phyloP scores from a whole-genome alignment of 1,140 invertebrate genomes.

The Calliopsis andreniformis region DNA sequence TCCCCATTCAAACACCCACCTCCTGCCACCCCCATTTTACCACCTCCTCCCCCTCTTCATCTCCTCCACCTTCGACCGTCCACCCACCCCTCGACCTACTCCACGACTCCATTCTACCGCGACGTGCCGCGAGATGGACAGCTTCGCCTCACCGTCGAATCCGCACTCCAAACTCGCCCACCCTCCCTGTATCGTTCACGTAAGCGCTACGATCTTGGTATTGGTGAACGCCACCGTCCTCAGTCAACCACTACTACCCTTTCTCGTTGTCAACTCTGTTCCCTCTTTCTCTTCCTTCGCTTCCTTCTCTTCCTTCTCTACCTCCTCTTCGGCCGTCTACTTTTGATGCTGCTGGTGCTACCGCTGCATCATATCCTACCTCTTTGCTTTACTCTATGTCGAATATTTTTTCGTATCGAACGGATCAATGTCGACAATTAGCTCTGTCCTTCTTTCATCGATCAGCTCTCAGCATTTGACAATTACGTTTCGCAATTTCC shows the following conservation, averaged over 20 bases:
- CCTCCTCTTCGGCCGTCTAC: no score
- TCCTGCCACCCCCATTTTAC: slow-evolving; percentile 62
- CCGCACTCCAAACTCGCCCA: slow-evolving; percentile 56
- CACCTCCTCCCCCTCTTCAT: slow-evolving; percentile 52
- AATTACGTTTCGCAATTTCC: not conserved
- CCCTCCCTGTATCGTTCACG: slow-evolving; percentile 49
- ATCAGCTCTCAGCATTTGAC: slow-evolving; percentile 10
- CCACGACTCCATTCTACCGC: slow-evolving; percentile 74
- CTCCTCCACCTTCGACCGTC: slow-evolving; percentile 63
- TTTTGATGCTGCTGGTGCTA: not conserved
- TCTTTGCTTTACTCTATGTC: slow-evolving; percentile 55
- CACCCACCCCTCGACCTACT: slow-evolving; percentile 63
- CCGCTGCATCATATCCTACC: slow-evolving; percentile 6
- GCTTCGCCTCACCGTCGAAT: slow-evolving; percentile 68
- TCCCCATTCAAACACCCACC: slow-evolving; percentile 66
- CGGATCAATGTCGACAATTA: slow-evolving; percentile 41
- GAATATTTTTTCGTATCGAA: slow-evolving; percentile 59
- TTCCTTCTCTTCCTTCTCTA: not conserved
- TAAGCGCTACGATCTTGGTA: slow-evolving; percentile 36
- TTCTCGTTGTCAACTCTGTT: slow-evolving; percentile 41
- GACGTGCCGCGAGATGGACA: slow-evolving; percentile 76
- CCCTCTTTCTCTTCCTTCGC: slow-evolving; percentile 3
- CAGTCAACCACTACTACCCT: slow-evolving; percentile 49
- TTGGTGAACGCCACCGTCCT: slow-evolving; percentile 58
- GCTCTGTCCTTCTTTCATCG: slow-evolving; percentile 55